Conservation (phyloP, 2,113 vertebrate genomes). For the Leptosomus discolor region DNA sequence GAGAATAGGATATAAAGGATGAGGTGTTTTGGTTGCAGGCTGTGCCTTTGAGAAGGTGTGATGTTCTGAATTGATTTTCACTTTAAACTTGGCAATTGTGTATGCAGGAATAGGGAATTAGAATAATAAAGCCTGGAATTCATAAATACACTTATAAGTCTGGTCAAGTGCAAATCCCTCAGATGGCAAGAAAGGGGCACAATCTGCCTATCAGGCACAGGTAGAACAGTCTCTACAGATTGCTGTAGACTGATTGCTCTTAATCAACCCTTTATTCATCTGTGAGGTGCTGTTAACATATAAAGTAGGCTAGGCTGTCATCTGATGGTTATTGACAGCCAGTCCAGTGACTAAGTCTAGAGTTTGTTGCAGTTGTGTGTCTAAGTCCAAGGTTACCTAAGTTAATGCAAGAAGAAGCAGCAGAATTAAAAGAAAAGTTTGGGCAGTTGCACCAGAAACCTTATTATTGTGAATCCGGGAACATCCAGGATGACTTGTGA, state of each 20-base stretch:
- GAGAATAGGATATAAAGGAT: background rate
- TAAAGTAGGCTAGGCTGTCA: background rate
- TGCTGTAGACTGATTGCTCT: background rate
- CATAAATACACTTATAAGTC: background rate
- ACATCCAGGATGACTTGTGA: background rate
- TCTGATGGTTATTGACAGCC: background rate
- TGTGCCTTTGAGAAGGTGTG: background rate
- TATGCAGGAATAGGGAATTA: background rate
- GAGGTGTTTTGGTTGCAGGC: background rate
- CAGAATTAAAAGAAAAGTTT: background rate
- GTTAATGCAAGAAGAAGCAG: background rate
- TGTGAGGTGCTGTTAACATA: background rate
- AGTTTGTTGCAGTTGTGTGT: background rate
- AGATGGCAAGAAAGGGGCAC: background rate
- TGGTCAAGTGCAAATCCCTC: background rate
- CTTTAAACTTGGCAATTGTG: background rate
- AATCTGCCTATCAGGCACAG: background rate
- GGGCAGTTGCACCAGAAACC: background rate
- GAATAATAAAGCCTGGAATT: background rate
- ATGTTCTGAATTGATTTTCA: background rate
- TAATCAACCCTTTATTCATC: conserved; percentile 45
- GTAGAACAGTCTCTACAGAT: background rate
- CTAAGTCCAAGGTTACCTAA: background rate
- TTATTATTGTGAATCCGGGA: background rate
- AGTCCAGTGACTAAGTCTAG: background rate